Evolutionary conservation across 2,797 vertebrate species (phyloP).

Genomic region (Scomberomorus guttatus): DNA sequence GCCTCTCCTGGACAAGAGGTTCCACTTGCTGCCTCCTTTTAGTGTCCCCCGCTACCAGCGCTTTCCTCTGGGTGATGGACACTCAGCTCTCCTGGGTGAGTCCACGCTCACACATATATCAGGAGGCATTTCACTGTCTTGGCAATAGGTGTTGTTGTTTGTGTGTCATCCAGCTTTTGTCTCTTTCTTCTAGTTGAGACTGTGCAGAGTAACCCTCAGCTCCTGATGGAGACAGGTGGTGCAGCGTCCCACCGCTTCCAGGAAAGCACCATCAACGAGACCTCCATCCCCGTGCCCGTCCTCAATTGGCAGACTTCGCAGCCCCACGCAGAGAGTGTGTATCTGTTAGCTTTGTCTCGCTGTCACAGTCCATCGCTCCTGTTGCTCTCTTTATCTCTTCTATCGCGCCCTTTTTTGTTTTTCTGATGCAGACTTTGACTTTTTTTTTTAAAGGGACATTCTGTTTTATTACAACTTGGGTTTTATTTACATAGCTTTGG

Average conservation of each 20-base stretch:
- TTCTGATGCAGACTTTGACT: slow-evolving; percentile 3
- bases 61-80: slow-evolving; percentile 95
- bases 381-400: slow-evolving; percentile 20
- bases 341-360: slow-evolving; percentile 60
- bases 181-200: slow-evolving; percentile 89
- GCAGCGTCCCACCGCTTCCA: slow-evolving; percentile 84
- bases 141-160: slow-evolving; percentile 63
- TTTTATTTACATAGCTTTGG: background rate
- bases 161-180: slow-evolving; percentile 59
- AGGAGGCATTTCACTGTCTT: background rate
- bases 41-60: slow-evolving; percentile 96
- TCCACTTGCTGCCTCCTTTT: slow-evolving; percentile 94
- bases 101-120: background rate
- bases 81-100: slow-evolving; percentile 94
- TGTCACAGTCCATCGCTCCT: slow-evolving; percentile 10
- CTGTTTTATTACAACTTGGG: background rate
- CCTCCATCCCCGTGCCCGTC: slow-evolving; percentile 94
- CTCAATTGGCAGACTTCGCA: slow-evolving; percentile 92
- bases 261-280: slow-evolving; percentile 92
- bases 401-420: slow-evolving; percentile 1
- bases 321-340: slow-evolving; percentile 92
- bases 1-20: slow-evolving; percentile 94
- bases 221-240: slow-evolving; percentile 91
- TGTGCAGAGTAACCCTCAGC: slow-evolving; percentile 95
- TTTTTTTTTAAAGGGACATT: slow-evolving; percentile 2